phyloP scores from a whole-genome alignment of 2,888 invertebrate species.

The Chloromyia formosa region DNA sequence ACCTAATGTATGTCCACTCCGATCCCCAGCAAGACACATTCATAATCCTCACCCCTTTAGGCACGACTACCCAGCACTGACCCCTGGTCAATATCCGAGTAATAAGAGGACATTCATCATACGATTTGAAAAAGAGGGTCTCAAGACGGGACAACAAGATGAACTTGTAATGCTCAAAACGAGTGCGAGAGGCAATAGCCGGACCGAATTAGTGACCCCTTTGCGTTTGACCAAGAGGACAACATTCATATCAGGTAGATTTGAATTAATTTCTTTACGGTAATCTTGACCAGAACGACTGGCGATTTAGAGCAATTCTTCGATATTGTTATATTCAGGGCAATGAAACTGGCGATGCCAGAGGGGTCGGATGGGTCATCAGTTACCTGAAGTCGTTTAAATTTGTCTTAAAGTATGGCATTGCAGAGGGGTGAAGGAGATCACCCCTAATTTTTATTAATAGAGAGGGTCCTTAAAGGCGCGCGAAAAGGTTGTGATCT shows the following conservation, averaged over 20 bases:
- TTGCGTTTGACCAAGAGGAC: neutral
- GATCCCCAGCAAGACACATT: conserved; percentile 7
- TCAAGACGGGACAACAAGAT: neutral
- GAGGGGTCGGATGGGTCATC: conserved; percentile 24
- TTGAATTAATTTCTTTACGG: conserved; percentile 35
- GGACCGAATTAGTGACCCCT: conserved; percentile 32
- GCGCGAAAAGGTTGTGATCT: neutral
- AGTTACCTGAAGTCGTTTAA: conserved; percentile 40
- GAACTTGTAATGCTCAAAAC: conserved; percentile 25
- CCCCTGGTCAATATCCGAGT: conserved; percentile 23
- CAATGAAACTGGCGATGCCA: no score
- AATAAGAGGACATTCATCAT: neutral
- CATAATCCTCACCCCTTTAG: neutral
- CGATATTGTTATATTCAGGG: neutral
- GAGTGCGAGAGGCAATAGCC: conserved; percentile 18
- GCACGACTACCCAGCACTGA: conserved; percentile 12
- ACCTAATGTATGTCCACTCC: neutral
- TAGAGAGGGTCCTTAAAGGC: neutral
- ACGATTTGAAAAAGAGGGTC: neutral
- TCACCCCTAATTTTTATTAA: conserved; percentile 15
- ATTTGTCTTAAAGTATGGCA: conserved; percentile 15
- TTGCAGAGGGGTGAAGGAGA: conserved; percentile 12
- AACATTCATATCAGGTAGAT: conserved; percentile 27
- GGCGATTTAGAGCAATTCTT: conserved; percentile 27
- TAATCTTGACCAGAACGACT: conserved; percentile 26